A percentile compares a stretch with the other conserved stretches of the same genome.
Conservation (phyloP, 2,888 invertebrate species). For the Leptarthrus brevirostris region DNA sequence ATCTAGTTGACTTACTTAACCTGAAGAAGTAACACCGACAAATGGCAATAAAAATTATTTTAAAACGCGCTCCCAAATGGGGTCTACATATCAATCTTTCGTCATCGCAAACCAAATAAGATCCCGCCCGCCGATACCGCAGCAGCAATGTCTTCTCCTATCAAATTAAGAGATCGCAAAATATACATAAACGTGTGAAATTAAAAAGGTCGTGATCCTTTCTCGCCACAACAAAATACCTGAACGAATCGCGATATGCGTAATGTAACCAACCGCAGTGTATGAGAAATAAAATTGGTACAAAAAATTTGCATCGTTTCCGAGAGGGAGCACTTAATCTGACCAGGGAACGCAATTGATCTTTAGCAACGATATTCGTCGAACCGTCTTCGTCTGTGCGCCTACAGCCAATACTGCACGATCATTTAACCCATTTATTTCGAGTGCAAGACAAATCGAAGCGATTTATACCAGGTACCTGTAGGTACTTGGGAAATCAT, state of each 20-base stretch:
- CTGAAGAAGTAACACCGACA: too few relatives aligned
- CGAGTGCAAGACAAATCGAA: slow-evolving; percentile 21
- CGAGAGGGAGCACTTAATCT: slow-evolving; percentile 20
- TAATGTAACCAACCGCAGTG: too few relatives aligned
- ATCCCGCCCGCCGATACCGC: slow-evolving; percentile 2
- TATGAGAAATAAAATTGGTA: too few relatives aligned
- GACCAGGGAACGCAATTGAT: slow-evolving; percentile 5
- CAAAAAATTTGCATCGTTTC: slow-evolving; percentile 24
- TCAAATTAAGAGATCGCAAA: slow-evolving; percentile 30
- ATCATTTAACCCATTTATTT: slow-evolving; percentile 28
- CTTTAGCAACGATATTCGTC: slow-evolving; percentile 7
- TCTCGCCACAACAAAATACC: slow-evolving; percentile 7
- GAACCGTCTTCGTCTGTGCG: background rate
- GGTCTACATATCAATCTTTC: background rate
- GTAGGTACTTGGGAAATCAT: background rate
- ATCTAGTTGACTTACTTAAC: too few relatives aligned
- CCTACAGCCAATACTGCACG: slow-evolving; percentile 30
- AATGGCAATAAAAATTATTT: too few relatives aligned
- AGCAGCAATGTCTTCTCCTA: background rate
- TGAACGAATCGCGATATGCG: too few relatives aligned
- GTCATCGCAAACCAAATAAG: slow-evolving; percentile 31
- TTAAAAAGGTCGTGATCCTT: slow-evolving; percentile 19
- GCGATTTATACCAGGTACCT: slow-evolving; percentile 17
- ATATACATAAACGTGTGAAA: slow-evolving; percentile 39
- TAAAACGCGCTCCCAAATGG: background rate